Evolutionary conservation across 2,888 invertebrate genomes (phyloP).

Genomic region (Dryomyza anilis): DNA sequence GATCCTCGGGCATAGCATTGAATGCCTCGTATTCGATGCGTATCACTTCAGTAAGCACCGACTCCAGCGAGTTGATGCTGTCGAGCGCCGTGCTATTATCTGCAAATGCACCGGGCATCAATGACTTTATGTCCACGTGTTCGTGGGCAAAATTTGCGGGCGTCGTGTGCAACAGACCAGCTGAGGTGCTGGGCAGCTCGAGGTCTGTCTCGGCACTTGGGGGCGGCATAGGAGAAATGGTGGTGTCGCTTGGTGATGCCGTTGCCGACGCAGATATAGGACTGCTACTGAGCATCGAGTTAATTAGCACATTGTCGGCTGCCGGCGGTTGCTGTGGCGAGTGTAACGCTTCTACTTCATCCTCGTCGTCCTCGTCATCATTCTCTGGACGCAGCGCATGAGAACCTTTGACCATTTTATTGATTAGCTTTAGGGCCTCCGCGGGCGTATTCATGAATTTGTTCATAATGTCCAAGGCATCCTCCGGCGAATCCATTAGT

Average conservation of each 20-base stretch:
- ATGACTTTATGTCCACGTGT: constrained; percentile 47
- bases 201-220: constrained; percentile 45
- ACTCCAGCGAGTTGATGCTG: constrained; percentile 72
- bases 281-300: constrained; percentile 46
- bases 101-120: constrained; percentile 42
- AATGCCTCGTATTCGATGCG: constrained; percentile 80
- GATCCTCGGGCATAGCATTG: constrained; percentile 45
- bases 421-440: constrained; percentile 59
- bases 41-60: constrained; percentile 83
- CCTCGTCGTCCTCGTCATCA: constrained; percentile 1
- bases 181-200: constrained; percentile 46
- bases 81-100: constrained; percentile 39
- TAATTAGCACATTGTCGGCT: constrained; percentile 45
- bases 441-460: constrained; percentile 61
- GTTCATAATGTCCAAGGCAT: constrained; percentile 60
- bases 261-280: constrained; percentile 33
- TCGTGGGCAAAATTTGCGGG: constrained; percentile 32
- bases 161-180: constrained; percentile 26
- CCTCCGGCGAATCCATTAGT: constrained; percentile 60
- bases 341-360: background rate
- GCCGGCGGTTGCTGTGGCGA: constrained; percentile 1
- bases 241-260: constrained; percentile 12
- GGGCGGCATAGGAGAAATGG: background rate
- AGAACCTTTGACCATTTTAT: constrained; percentile 56
- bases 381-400: constrained; percentile 14